Conservation (phyloP, 2,797 vertebrate species). For the Notamacropus eugenii region DNA sequence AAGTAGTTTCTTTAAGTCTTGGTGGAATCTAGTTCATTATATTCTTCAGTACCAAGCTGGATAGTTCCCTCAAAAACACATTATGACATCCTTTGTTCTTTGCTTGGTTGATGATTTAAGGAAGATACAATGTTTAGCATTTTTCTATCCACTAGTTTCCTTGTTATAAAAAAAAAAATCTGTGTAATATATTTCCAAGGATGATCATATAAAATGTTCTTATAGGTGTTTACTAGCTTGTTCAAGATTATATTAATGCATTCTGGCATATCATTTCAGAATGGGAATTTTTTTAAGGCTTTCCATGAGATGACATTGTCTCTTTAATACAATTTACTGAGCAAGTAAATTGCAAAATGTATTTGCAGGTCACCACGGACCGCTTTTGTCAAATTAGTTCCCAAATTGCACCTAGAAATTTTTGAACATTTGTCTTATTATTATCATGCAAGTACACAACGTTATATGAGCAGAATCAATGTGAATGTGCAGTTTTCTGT, state of each 20-base stretch:
- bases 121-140: slow-evolving; percentile 16
- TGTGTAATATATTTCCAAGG: slow-evolving; percentile 28
- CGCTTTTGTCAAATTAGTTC: slow-evolving; percentile 51
- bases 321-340: slow-evolving; percentile 51
- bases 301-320: slow-evolving; percentile 43
- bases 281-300: slow-evolving; percentile 61
- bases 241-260: slow-evolving; percentile 68
- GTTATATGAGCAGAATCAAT: background rate
- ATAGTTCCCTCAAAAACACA: background rate
- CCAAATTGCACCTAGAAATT: slow-evolving; percentile 33
- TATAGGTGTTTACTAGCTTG: slow-evolving; percentile 55
- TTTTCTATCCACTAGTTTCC: slow-evolving; percentile 39
- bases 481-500: background rate
- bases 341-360: slow-evolving; percentile 40
- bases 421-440: slow-evolving; percentile 6
- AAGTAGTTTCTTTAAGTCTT: background rate
- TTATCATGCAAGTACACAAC: background rate
- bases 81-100: slow-evolving; percentile 10
- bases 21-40: background rate
- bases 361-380: slow-evolving; percentile 26
- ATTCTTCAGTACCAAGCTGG: background rate
- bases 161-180: slow-evolving; percentile 33
- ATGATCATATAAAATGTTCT: slow-evolving; percentile 63
- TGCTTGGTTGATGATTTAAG: background rate
- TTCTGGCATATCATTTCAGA: slow-evolving; percentile 67